phyloP scores from a whole-genome alignment of 1,140 invertebrate genomes.

The Drosophila tropicalis region DNA sequence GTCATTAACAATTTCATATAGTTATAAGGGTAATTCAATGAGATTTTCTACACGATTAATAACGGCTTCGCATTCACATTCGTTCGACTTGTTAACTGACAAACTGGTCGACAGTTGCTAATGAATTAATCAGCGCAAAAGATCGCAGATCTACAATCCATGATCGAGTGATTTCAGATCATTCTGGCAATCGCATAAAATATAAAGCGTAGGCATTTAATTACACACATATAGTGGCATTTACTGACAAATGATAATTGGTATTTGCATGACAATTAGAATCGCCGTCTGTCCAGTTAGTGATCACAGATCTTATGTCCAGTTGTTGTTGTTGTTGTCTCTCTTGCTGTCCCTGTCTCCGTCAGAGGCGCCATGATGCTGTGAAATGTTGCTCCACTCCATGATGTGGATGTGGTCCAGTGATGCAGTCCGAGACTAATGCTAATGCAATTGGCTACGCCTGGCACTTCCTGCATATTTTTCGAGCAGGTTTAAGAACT shows the following conservation, averaged over 20 bases:
- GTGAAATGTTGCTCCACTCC: conserved; percentile 61
- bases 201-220: conserved; percentile 57
- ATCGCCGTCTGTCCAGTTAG: conserved; percentile 29
- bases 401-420: conserved; percentile 14
- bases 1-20: conserved; percentile 37
- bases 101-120: conserved; percentile 72
- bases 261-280: conserved; percentile 77
- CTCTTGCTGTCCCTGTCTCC: conserved; percentile 2
- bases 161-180: conserved; percentile 42
- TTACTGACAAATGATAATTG: conserved; percentile 79
- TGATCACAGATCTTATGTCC: conserved; percentile 5
- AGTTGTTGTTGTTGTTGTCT: conserved; percentile 12
- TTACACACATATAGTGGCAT: conserved; percentile 42
- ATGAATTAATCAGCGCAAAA: conserved; percentile 70
- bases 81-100: conserved; percentile 57
- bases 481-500: conserved; percentile 36
- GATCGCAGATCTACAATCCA: conserved; percentile 39
- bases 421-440: conserved; percentile 47
- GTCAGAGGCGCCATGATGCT: conserved; percentile 60
- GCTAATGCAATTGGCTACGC: conserved; percentile 51
- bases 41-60: conserved; percentile 71
- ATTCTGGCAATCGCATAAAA: conserved; percentile 45
- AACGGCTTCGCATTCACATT: conserved; percentile 35
- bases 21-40: conserved; percentile 28
- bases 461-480: conserved; percentile 71